These are phyloP conservation scores for Andrena hattorfiana DNA, from an alignment of 2,888 invertebrate species.

Conservation along the genomic window DNA sequence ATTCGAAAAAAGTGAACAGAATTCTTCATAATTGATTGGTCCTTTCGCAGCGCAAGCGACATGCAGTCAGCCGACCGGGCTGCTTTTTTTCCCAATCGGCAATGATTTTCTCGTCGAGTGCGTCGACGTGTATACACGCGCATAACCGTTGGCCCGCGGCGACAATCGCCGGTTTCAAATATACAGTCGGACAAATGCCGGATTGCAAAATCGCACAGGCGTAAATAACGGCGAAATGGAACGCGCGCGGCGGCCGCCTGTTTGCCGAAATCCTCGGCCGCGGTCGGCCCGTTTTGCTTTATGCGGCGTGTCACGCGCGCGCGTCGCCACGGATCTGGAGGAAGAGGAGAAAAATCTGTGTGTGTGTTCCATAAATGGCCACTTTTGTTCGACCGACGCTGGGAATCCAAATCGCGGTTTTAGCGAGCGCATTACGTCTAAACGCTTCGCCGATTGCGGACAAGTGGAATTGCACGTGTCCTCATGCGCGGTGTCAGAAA, in stretches of 20 bases:
- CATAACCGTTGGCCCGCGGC: slow-evolving; percentile 54
- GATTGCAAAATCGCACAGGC: slow-evolving; percentile 69
- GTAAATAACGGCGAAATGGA: slow-evolving; percentile 74
- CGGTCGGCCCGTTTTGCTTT: slow-evolving; percentile 61
- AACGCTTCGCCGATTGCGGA: slow-evolving; percentile 6
- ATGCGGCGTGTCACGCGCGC: slow-evolving; percentile 49
- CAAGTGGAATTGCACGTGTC: background rate
- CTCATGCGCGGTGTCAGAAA: background rate
- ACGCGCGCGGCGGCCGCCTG: slow-evolving; percentile 57
- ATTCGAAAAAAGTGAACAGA: slow-evolving; percentile 71
- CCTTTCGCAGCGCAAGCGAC: slow-evolving; percentile 52
- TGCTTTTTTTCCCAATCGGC: slow-evolving; percentile 67
- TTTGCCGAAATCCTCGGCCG: slow-evolving; percentile 63
- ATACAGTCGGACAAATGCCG: slow-evolving; percentile 64
- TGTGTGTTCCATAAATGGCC: slow-evolving; percentile 25
- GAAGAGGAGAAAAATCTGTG: slow-evolving; percentile 1
- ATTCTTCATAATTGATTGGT: slow-evolving; percentile 47
- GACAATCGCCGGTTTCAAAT: slow-evolving; percentile 63
- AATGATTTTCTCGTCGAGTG: slow-evolving; percentile 71
- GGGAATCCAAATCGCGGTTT: slow-evolving; percentile 1
- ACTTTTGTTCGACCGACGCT: slow-evolving; percentile 26
- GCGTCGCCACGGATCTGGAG: slow-evolving; percentile 6
- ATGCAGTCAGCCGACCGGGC: slow-evolving; percentile 16
- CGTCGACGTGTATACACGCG: slow-evolving; percentile 44
- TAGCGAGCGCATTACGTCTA: slow-evolving; percentile 3